Base-by-base conservation (phyloP, 2,113 vertebrate genomes). In the Pseudorectes ferrugineus region DNA sequence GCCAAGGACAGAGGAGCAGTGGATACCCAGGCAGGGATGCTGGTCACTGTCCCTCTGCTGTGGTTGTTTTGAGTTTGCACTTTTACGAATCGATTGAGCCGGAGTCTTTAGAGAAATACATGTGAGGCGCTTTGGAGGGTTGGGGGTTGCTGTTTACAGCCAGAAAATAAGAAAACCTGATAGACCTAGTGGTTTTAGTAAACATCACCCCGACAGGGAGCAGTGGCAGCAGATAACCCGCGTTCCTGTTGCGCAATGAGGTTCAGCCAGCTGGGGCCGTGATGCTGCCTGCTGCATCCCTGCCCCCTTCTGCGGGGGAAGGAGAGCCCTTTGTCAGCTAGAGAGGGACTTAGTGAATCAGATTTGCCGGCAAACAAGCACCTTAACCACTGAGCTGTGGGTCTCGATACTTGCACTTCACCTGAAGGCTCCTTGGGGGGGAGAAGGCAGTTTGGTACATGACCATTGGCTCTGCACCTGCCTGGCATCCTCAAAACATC, bases 11-110 rank as follows among this genome's bases (percentile, higher is more conserved):
- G 63, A 80, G 81, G 43, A 71, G 81, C 5, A 8, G 31, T 51
- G 63, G 92, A n/a, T 71, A 52, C 54, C 43, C 36, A 12, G 82
- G 63, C 93, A 68, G 92, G 95, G 94, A 89, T 71, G 49, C 90
- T 35, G 35, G 87, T 93, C 18, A 15, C 72, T 43, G 93, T 96
- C 93, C 96, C 22, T 94, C 96, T 96, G 95, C 96, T 96, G 81
- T 94, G 85, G 96, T 96, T 92, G 85, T 96, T 96, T 96, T 95
- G 95, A 51, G 89, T 97, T 97, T 97, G 98, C 96, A 96, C 97
- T 98, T 98, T 97, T n/a, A 84, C 2, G 6, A 97, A 92, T 95
- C 6, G 11, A 77, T 96, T 82, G 95, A 96, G 52, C 74, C 29
- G 54, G 81, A 91, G 82, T 93, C 93, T 78, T 90, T 55, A 95